A percentile compares a stretch with the other conserved stretches of the same genome.
phyloP scores from a whole-genome alignment of 30 jellyfish, hydroid and myxozoan species.

The Cassiopea andromeda region DNA sequence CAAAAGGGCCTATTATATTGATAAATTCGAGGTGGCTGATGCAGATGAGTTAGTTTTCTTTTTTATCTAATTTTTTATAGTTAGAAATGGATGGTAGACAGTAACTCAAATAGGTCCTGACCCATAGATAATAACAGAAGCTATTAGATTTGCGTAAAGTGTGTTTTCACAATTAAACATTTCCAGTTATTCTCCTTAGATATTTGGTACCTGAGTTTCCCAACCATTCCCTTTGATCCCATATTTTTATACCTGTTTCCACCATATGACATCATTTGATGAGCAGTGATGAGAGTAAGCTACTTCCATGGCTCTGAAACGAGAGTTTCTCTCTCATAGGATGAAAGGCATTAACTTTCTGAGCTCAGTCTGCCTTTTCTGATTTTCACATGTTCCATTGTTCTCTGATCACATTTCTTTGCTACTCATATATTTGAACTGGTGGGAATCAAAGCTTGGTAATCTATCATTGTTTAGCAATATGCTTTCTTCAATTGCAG shows the following conservation, averaged over 20 bases:
- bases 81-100: no score
- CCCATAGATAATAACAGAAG: no score
- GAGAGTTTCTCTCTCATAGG: background rate
- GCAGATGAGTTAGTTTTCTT: conserved; percentile 77
- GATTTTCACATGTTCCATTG: no score
- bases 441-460: background rate
- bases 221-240: no score
- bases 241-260: no score
- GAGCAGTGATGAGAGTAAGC: conserved; percentile 22
- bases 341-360: background rate
- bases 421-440: background rate
- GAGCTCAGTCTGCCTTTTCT: background rate
- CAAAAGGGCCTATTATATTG: conserved; percentile 87
- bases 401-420: background rate
- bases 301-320: conserved; percentile 38
- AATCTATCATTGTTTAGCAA: background rate
- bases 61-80: background rate
- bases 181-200: no score
- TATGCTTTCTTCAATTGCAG: conserved; percentile 16
- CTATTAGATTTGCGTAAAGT: no score
- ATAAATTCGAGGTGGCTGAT: conserved; percentile 76
- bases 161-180: no score
- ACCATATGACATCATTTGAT: background rate
- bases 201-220: no score
- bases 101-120: no score